Base-by-base conservation (phyloP, 2,113 vertebrate genomes). In the Oreocharis arfaki region DNA sequence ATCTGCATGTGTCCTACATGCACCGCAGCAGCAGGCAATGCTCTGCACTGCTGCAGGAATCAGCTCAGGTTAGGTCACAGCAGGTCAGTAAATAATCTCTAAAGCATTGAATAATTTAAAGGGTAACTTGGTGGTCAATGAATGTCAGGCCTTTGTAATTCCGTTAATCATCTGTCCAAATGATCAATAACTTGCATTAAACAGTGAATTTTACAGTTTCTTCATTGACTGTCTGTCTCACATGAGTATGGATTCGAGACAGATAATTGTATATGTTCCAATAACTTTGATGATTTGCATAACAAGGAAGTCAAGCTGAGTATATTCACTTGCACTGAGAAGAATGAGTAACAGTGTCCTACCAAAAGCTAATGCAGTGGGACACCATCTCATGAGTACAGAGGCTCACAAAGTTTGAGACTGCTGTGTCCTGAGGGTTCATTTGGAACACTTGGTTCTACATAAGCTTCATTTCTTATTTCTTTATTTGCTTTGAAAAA, bases 71-170 rank as follows among this genome's bases (percentile, higher is more conserved):
- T 53, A 65, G 89, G 85, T 90, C 79, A 79, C 68, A 42, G 80
- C 41, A 76, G 89, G 91, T 87, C 90, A 88, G 63, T 79, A 90
- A 83, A 94, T 84, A 82, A 89, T 84, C 82, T 95, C 89, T 65
- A 84, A 94, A 88, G 67, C 56, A 52, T 2, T 98, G 92, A 98
- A 97, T 97, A 97, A 97, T 98, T 97, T 71, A 97, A 95, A 96
- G 81, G 84, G 86, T 87, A 86, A 91, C 88, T 94, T 52, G 68
- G 69, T 84, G 79, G 82, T 95, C 92, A 95, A 26, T 33, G 3
- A 87, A 91, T 84, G 85, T 95, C 86, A 96, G 96, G 89, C 82
- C 90, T 89, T 91, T 95, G 93, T 96, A 94, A 92, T 94, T 96
- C 91, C 68, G 70, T 92, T 97, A 98, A 96, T 96, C 93, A 94